These are phyloP conservation scores for Saimiri boliviensis DNA, from an alignment of 2,113 vertebrate species.

Conservation along the genomic window DNA sequence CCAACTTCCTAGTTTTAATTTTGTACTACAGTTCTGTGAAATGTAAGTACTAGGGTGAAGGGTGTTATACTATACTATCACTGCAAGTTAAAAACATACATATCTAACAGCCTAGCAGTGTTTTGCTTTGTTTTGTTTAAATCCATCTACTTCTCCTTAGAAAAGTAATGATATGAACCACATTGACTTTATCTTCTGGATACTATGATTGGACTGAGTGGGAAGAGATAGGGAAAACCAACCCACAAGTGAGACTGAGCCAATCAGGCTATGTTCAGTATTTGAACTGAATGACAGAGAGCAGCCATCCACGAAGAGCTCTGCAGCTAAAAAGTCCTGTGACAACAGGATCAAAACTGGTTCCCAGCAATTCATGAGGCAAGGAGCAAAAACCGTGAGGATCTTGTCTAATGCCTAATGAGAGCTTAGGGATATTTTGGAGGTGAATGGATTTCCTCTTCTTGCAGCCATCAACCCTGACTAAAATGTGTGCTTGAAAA, in stretches of 20 bases:
- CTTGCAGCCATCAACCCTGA: not conserved
- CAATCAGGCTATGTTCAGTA: not conserved
- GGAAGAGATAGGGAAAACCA: not conserved
- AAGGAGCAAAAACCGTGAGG: not conserved
- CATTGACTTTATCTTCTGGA: not conserved
- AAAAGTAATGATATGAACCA: not conserved
- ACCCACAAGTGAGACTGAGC: not conserved
- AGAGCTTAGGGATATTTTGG: not conserved
- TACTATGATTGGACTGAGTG: not conserved
- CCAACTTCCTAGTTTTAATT: not conserved
- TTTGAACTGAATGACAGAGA: not conserved
- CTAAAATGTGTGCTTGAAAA: not conserved
- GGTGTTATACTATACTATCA: not conserved
- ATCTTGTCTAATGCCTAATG: not conserved
- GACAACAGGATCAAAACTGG: not conserved
- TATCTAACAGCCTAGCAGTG: not conserved
- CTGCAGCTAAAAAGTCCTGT: not conserved
- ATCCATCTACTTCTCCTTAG: not conserved
- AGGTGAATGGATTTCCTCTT: not conserved
- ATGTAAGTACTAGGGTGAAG: not conserved
- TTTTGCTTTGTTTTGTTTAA: not conserved
- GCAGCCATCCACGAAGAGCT: not conserved
- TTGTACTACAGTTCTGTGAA: not conserved
- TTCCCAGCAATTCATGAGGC: not conserved
- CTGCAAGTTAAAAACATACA: not conserved